These are phyloP conservation scores for Goniozus legneri DNA, from an alignment of 1,140 invertebrate genomes.

Conservation along the genomic window DNA sequence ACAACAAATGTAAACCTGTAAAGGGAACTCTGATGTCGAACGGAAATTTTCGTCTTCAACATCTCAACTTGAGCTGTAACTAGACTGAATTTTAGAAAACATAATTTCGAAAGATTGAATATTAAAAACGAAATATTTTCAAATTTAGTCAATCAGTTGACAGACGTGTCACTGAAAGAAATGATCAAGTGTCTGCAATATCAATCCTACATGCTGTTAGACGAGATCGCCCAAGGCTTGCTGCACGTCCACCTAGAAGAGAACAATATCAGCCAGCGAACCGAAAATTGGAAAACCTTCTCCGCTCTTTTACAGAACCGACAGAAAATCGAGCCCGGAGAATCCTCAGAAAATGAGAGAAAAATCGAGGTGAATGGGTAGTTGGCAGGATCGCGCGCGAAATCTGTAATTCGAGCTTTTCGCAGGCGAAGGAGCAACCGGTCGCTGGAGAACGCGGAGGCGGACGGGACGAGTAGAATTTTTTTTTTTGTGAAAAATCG, in stretches of 20 bases:
- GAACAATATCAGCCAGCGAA: background rate
- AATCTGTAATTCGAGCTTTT: too few relatives aligned
- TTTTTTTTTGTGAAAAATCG: too few relatives aligned
- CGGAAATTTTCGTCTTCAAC: slow-evolving; percentile 34
- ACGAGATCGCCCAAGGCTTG: slow-evolving; percentile 13
- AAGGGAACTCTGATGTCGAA: slow-evolving; percentile 25
- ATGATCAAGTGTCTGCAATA: slow-evolving; percentile 21
- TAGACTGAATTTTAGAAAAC: background rate
- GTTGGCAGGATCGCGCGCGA: too few relatives aligned
- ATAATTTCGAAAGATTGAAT: background rate
- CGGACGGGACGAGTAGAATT: too few relatives aligned
- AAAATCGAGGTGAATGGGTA: too few relatives aligned
- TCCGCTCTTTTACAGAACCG: background rate
- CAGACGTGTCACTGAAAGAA: slow-evolving; percentile 11
- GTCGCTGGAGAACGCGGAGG: too few relatives aligned
- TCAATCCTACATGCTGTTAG: slow-evolving; percentile 21
- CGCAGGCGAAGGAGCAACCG: too few relatives aligned
- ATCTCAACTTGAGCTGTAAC: slow-evolving; percentile 41
- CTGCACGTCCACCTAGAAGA: slow-evolving; percentile 20
- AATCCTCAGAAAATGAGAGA: too few relatives aligned
- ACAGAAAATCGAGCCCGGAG: too few relatives aligned
- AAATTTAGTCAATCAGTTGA: slow-evolving; percentile 22
- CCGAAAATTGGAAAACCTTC: background rate
- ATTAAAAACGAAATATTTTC: background rate
- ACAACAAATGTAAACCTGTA: slow-evolving; percentile 19